Conservation (phyloP, 2,113 vertebrate species). For the Aldabrachelys gigantea region DNA sequence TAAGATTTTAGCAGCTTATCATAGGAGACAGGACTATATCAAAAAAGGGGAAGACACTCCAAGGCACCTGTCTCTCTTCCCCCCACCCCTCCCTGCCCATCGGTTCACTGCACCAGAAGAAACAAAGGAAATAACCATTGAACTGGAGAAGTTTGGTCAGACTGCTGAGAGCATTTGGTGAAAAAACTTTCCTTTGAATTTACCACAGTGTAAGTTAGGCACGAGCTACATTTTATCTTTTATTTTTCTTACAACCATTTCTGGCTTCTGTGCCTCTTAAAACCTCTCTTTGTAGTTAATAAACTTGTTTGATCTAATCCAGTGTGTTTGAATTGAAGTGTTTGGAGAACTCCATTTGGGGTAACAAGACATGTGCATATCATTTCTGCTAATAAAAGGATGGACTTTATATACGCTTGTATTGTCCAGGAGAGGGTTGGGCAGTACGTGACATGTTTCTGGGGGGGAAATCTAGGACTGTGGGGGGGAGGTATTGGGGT, state of each 20-base stretch:
- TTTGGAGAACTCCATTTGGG: not conserved
- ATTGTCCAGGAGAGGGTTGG: not conserved
- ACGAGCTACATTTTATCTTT: not conserved
- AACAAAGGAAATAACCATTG: not conserved
- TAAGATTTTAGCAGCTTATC: no score
- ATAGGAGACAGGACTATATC: not conserved
- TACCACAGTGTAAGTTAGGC: not conserved
- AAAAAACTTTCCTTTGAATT: not conserved
- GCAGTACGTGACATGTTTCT: not conserved
- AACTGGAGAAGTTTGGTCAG: not conserved
- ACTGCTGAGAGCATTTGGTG: not conserved
- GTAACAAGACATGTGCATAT: not conserved
- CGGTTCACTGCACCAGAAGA: not conserved
- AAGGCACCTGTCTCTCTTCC: not conserved
- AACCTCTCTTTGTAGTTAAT: not conserved
- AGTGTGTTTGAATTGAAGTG: not conserved
- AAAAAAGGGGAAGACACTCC: not conserved
- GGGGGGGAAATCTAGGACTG: no score
- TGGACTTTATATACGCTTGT: not conserved
- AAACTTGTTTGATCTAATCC: not conserved
- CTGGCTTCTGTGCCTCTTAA: not conserved
- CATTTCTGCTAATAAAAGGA: not conserved
- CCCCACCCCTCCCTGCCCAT: not conserved
- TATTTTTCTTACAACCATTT: not conserved
- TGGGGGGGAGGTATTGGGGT: no score